phyloP scores from a whole-genome alignment of 2,888 invertebrate genomes.

The Phragmatobia fuliginosa region DNA sequence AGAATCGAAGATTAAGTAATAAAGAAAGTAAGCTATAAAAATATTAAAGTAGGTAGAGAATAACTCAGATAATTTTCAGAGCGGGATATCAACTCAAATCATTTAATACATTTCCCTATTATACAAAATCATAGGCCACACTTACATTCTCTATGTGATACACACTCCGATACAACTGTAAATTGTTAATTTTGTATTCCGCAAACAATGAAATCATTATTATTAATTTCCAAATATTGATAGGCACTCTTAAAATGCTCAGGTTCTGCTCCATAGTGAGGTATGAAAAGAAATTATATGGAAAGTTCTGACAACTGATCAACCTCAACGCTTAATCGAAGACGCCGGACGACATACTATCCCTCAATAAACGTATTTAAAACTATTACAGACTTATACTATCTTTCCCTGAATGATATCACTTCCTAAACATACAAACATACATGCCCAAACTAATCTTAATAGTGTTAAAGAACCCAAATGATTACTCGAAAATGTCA shows the following conservation, averaged over 20 bases:
- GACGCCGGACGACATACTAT: not conserved
- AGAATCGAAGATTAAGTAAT: not conserved
- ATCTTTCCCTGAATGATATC: not conserved
- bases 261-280: not conserved
- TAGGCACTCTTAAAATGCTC: not conserved
- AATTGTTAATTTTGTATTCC: no score
- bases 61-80: not conserved
- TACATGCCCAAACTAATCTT: slow-evolving; percentile 9
- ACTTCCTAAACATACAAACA: not conserved
- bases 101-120: not conserved
- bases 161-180: no score
- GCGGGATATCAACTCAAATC: not conserved
- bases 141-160: no score
- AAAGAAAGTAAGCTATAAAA: not conserved
- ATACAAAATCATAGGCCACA: no score
- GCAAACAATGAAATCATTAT: no score
- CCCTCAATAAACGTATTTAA: not conserved
- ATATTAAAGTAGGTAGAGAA: not conserved
- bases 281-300: not conserved
- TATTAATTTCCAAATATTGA: not conserved
- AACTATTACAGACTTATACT: not conserved
- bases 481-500: slow-evolving; percentile 12
- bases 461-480: slow-evolving; percentile 20
- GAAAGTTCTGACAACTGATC: not conserved
- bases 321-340: not conserved